Conservation (phyloP, 1,140 invertebrate species). For the Lepidurus packardi region DNA sequence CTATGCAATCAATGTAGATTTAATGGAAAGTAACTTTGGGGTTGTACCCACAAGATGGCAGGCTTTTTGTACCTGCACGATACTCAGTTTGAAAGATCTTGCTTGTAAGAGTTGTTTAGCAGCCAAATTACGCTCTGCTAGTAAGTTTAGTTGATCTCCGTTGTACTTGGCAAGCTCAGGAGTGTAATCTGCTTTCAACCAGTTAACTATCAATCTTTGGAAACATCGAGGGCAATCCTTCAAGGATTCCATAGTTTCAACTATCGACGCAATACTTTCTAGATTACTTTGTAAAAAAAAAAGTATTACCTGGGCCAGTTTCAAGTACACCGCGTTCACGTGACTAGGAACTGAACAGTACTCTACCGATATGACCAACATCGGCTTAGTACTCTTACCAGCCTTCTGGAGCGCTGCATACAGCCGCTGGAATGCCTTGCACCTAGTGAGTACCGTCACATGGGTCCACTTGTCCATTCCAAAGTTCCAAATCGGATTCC, state of each 20-base stretch:
- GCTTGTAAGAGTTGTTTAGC: background rate
- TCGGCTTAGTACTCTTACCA: background rate
- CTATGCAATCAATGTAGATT: background rate
- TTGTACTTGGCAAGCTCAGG: background rate
- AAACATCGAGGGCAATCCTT: background rate
- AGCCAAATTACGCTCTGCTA: background rate
- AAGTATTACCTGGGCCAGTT: background rate
- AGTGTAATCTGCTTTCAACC: background rate
- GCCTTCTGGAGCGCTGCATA: background rate
- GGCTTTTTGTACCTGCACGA: background rate
- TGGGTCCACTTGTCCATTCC: background rate
- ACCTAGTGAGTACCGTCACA: background rate
- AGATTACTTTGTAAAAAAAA: background rate
- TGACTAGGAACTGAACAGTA: background rate
- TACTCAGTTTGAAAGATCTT: background rate
- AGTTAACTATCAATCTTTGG: background rate
- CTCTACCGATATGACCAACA: background rate
- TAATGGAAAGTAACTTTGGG: background rate
- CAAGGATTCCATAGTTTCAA: background rate
- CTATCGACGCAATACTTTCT: background rate
- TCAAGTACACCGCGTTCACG: background rate
- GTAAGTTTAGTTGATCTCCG: background rate
- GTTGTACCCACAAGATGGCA: no score
- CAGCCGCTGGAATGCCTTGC: background rate
- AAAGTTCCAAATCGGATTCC: background rate